These are phyloP conservation scores for Mormyrus iriodes DNA, from an alignment of 2,113 vertebrate species.

Conservation along the genomic window DNA sequence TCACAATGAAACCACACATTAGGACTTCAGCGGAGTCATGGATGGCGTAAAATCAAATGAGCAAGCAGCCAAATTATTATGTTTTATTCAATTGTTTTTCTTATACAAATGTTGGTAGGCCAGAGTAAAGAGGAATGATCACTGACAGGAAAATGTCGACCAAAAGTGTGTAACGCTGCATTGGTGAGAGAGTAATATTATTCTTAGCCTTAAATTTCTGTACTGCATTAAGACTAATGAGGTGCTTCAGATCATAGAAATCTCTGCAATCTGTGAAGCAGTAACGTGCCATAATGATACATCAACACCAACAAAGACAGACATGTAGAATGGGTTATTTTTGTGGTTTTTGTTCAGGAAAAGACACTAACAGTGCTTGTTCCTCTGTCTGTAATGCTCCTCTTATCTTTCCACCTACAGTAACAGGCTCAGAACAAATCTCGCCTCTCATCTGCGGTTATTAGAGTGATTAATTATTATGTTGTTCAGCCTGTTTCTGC, in stretches of 20 bases:
- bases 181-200: background rate
- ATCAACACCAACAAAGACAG: background rate
- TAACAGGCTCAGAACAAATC: slow-evolving; percentile 24
- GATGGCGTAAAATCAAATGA: background rate
- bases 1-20: background rate
- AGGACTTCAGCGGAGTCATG: background rate
- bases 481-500: background rate
- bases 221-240: background rate
- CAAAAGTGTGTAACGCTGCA: background rate
- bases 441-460: slow-evolving; percentile 42
- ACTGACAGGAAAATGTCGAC: background rate
- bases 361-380: background rate
- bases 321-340: background rate
- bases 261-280: background rate
- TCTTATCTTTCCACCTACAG: slow-evolving; percentile 24
- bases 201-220: background rate
- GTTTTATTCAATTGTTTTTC: background rate
- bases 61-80: background rate
- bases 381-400: slow-evolving; percentile 1
- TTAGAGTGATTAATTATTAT: slow-evolving; percentile 46
- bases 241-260: slow-evolving; percentile 6
- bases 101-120: background rate
- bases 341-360: background rate
- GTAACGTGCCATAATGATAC: background rate
- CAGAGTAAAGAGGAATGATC: background rate